phyloP scores from a whole-genome alignment of 92 coral and sea anemone genomes.

The Siderastrea radians region DNA sequence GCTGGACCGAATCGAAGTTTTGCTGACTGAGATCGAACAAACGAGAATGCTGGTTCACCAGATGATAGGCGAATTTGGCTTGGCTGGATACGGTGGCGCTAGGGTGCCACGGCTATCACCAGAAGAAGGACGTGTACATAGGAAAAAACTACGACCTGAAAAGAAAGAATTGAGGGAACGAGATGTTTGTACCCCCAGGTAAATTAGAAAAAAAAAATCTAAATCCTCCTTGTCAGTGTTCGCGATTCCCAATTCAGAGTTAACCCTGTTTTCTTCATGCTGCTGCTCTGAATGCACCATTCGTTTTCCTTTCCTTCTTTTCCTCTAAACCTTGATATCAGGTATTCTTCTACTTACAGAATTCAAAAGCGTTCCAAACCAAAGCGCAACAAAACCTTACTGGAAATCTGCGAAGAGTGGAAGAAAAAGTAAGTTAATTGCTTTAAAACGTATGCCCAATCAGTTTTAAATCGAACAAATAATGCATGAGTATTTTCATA shows the following conservation, averaged over 20 bases:
- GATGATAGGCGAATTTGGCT: slow-evolving; percentile 49
- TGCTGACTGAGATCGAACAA: slow-evolving; percentile 32
- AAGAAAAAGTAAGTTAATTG: slow-evolving; percentile 56
- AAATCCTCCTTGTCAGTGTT: background rate
- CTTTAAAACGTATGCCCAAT: too few relatives aligned
- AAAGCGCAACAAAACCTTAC: slow-evolving; percentile 31
- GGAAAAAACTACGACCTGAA: slow-evolving; percentile 2
- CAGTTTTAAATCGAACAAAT: too few relatives aligned
- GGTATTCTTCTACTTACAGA: background rate
- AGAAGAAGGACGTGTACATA: background rate
- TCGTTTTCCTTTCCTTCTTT: background rate
- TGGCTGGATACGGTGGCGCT: slow-evolving; percentile 1
- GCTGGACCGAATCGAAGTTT: slow-evolving; percentile 37
- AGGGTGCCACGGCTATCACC: slow-evolving; percentile 4
- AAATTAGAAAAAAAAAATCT: background rate
- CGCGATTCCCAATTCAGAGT: too few relatives aligned
- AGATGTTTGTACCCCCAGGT: slow-evolving; percentile 12
- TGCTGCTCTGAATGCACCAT: too few relatives aligned
- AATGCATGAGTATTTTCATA: too few relatives aligned
- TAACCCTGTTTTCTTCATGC: too few relatives aligned
- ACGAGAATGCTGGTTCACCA: slow-evolving; percentile 37
- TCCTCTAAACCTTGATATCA: background rate
- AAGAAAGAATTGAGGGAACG: slow-evolving; percentile 14
- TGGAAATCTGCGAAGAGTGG: slow-evolving; percentile 70
- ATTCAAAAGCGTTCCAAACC: slow-evolving; percentile 24